Base-by-base conservation (phyloP, 2,113 vertebrate species). In the Petroica traversi region DNA sequence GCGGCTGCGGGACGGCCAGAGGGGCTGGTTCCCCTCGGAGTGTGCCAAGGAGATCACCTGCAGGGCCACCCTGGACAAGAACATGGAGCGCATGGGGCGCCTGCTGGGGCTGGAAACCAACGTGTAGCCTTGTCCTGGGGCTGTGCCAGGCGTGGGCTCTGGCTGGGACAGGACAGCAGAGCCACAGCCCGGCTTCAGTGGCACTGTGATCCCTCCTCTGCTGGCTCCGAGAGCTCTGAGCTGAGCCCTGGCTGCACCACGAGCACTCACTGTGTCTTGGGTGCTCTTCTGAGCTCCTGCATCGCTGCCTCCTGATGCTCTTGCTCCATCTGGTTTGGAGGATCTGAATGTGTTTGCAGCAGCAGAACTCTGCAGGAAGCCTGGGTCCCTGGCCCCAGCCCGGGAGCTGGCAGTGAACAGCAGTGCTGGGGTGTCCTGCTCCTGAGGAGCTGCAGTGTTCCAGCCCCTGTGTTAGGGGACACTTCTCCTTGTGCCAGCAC, bases 71-170 rank as follows among this genome's bases (percentile, higher is more conserved):
- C 98, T 99, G 4, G 98, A 99, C 88, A 99, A 99, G 97, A 99
- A 99, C 88, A 98, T 99, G 98, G 99, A 99, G 95, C 97, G 99
- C 59, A 99, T 99, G 99, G 98, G 99, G 46, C 99, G 99, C 26
- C 96, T 99, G 67, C 98, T 99, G 31, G 99, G 99, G 11, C 97
- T 99, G 43, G 99, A 99, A 93, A 99, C 99, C 66, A 99, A 99
- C 0, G 99, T 99, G 67, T 99, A 98, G 98, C 23, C 6, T 0
- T 3, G 4, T n/a, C 5, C 9, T 17, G 38, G 80, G 69, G 90
- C 41, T 41, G 41, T 41, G 41, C 41, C 41, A 41, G 41, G 13
- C 41, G 15, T 41, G 13, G 15, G 13, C 45, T 49, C 17, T 0
- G 0, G 20, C 0, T 4, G 34, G 79, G 19, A 14, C 34, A 4